A percentile compares a stretch with the other conserved stretches of the same genome.
Conservation (phyloP, 2,888 invertebrate species). For the Vanessa cardui region DNA sequence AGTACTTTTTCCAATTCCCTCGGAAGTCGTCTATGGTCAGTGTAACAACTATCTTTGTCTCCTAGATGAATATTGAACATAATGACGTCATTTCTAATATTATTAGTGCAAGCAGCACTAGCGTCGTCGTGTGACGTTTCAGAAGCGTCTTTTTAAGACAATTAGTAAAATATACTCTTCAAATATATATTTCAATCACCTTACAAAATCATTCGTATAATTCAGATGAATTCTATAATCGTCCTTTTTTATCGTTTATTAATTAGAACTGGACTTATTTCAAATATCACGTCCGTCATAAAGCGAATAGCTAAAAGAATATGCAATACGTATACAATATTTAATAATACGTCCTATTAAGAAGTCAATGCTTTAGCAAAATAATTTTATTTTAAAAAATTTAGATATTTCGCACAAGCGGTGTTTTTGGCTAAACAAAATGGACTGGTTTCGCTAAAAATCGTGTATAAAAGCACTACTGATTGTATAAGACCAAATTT, state of each 20-base stretch:
- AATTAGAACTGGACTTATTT: constrained; percentile 47
- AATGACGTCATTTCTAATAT: constrained; percentile 59
- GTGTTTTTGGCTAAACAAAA: constrained; percentile 80
- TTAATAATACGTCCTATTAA: constrained; percentile 57
- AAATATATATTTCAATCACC: constrained; percentile 35
- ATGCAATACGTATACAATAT: constrained; percentile 54
- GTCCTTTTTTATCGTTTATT: constrained; percentile 47
- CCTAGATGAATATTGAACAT: constrained; percentile 56
- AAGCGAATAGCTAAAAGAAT: constrained; percentile 65
- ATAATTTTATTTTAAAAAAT: constrained; percentile 66
- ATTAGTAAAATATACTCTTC: constrained; percentile 57
- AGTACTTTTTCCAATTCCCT: constrained; percentile 42
- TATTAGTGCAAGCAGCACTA: constrained; percentile 58
- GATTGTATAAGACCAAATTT: constrained; percentile 78
- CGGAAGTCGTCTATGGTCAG: constrained; percentile 6
- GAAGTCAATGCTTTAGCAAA: constrained; percentile 76
- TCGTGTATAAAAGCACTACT: constrained; percentile 80
- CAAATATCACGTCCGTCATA: constrained; percentile 62
- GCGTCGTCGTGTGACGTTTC: constrained; percentile 55
- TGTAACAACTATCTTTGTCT: constrained; percentile 60
- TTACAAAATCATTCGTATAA: constrained; percentile 36
- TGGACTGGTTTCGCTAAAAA: constrained; percentile 81
- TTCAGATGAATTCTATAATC: constrained; percentile 38
- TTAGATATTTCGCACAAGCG: constrained; percentile 71
- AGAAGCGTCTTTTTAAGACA: constrained; percentile 69